Evolutionary conservation across 2,888 invertebrate species (phyloP).

Genomic region (Polyploca ridens): DNA sequence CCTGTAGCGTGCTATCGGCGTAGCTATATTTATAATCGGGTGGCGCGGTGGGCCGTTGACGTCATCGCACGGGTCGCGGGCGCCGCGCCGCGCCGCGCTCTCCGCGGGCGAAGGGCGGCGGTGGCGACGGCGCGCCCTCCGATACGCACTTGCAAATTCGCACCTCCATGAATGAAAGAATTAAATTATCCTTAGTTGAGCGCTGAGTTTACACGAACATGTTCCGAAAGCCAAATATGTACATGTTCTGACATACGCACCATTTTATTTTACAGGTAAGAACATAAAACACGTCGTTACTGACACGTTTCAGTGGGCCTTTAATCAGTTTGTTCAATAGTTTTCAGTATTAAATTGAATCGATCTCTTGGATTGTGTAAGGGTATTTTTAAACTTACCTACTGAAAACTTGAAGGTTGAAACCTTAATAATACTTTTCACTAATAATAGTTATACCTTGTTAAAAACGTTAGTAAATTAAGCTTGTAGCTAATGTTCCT

Average conservation of each 20-base stretch:
- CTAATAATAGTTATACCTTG: no score
- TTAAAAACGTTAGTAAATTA: no score
- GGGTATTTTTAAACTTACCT: no score
- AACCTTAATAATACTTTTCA: no score
- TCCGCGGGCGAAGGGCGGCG: slow-evolving; percentile 40
- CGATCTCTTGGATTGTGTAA: no score
- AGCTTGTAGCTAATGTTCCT: no score
- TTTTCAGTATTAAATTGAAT: neutral
- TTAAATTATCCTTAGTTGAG: slow-evolving; percentile 72
- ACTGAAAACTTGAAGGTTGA: no score
- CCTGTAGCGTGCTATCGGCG: slow-evolving; percentile 78
- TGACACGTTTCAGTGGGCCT: neutral
- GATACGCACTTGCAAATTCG: slow-evolving; percentile 82
- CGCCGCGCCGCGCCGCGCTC: slow-evolving; percentile 34
- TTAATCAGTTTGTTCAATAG: neutral
- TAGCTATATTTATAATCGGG: slow-evolving; percentile 81
- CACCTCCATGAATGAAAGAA: slow-evolving; percentile 81
- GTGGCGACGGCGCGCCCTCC: slow-evolving; percentile 66
- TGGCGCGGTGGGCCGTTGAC: slow-evolving; percentile 76
- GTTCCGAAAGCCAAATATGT: slow-evolving; percentile 55
- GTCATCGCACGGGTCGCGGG: slow-evolving; percentile 66
- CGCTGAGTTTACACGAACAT: slow-evolving; percentile 64
- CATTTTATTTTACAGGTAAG: slow-evolving; percentile 19
- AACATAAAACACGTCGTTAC: neutral
- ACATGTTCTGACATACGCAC: slow-evolving; percentile 29